Conservation (phyloP, 2,113 vertebrate species). For the Panurus biarmicus region DNA sequence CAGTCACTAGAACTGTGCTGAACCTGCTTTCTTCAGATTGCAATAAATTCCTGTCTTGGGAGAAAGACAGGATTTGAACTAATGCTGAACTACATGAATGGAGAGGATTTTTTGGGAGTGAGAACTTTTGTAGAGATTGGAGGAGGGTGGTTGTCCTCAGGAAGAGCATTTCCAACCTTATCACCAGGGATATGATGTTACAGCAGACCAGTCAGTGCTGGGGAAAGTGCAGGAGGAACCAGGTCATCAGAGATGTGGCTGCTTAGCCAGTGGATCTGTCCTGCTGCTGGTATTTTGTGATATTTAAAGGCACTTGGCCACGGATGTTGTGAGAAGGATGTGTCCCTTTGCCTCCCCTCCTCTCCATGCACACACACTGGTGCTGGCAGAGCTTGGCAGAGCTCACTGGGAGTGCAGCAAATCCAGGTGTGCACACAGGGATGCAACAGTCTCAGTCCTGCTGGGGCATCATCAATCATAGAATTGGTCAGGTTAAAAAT, state of each 20-base stretch:
- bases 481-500: neutral
- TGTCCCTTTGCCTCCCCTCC: neutral
- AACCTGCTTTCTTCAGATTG: neutral
- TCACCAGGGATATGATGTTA: neutral
- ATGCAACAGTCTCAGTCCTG: no score
- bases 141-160: neutral
- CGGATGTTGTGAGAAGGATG: accelerated
- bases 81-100: neutral
- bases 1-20: neutral
- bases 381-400: neutral
- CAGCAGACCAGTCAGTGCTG: neutral
- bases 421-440: neutral
- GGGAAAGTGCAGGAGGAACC: neutral
- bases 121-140: neutral
- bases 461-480: accelerated
- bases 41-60: neutral
- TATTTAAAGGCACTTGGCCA: neutral
- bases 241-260: neutral
- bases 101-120: neutral
- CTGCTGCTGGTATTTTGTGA: neutral
- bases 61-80: neutral
- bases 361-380: accelerated
- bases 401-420: neutral
- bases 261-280: accelerated
- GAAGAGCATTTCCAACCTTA: neutral